Percentiles rank a stretch among this genome's conserved stretches.
Evolutionary conservation across 2,797 vertebrate species (phyloP).

Genomic region (Alosa sapidissima): DNA sequence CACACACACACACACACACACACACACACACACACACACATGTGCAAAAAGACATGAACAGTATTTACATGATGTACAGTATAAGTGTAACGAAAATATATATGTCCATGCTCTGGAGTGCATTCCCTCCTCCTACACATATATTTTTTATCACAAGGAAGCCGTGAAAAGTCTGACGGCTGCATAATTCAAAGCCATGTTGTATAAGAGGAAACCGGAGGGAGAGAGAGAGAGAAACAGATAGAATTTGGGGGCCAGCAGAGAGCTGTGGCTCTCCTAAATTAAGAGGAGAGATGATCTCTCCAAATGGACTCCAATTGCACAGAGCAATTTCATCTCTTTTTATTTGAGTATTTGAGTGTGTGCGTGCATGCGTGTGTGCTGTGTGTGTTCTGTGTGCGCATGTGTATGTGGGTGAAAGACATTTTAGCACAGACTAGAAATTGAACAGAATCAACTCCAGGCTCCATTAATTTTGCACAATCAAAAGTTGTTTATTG

Average conservation of each 20-base stretch:
- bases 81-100: not conserved
- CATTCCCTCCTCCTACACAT: not conserved
- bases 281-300: constrained; percentile 9
- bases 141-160: not conserved
- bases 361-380: not conserved
- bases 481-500: not conserved
- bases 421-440: not conserved
- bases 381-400: not conserved
- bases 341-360: not conserved
- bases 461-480: not conserved
- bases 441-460: not conserved
- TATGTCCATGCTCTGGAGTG: not conserved
- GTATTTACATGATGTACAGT: not conserved
- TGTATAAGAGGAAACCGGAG: not conserved
- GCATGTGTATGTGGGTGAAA: not conserved
- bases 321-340: not conserved
- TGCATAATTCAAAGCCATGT: not conserved
- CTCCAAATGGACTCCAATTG: constrained; percentile 4
- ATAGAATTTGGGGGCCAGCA: not conserved
- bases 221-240: not conserved
- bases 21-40: not conserved
- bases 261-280: constrained; percentile 31
- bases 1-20: not conserved
- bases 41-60: not conserved
- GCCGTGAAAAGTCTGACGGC: not conserved